Conservation (phyloP, 2,113 vertebrate genomes). For the Copsychus sechellarum region DNA sequence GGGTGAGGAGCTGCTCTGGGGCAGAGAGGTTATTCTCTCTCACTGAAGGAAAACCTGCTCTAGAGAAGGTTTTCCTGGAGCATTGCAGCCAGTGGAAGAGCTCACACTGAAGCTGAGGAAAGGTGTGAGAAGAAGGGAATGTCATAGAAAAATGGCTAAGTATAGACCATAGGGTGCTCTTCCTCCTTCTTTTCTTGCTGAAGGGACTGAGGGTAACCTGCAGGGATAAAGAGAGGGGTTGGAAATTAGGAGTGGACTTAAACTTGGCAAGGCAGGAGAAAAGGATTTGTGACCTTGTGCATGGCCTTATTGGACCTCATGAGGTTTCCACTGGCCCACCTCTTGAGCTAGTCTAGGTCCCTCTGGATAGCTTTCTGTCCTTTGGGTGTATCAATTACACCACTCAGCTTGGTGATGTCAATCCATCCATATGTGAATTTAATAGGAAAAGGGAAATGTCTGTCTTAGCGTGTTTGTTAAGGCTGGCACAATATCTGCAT, state of each 20-base stretch:
- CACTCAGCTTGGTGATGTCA: neutral
- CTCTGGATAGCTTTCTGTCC: neutral
- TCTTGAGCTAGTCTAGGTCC: neutral
- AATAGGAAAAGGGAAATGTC: neutral
- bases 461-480: neutral
- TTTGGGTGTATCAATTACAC: neutral
- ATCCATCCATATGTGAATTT: neutral
- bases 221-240: neutral
- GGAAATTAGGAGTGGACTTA: neutral
- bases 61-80: neutral
- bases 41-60: rapidly evolving
- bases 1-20: neutral
- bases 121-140: neutral
- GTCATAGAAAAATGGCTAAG: neutral
- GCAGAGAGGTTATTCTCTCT: neutral
- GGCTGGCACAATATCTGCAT: neutral
- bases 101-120: neutral
- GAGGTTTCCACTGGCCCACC: neutral
- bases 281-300: neutral
- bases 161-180: rapidly evolving
- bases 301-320: neutral
- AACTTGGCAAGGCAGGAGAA: neutral
- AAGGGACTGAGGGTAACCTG: neutral
- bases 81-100: neutral
- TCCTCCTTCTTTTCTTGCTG: neutral